Evolutionary conservation across 2,888 invertebrate genomes (phyloP).

Genomic region (Chymomyza fuscimana): DNA sequence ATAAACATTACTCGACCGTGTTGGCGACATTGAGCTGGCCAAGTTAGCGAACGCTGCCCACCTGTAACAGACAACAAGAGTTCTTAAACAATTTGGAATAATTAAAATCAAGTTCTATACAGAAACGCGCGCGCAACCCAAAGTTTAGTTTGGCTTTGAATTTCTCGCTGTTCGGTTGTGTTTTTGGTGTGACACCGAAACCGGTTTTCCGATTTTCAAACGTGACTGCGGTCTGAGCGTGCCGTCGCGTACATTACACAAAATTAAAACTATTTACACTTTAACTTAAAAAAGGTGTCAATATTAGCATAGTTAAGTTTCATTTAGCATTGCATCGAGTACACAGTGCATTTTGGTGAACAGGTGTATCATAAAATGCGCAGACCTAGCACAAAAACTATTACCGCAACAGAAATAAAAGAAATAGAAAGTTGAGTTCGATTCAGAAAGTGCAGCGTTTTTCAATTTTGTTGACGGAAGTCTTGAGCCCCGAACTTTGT

Average conservation of each 20-base stretch:
- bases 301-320: conserved; percentile 42
- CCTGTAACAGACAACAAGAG: not conserved
- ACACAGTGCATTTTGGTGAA: not conserved
- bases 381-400: conserved; percentile 17
- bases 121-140: conserved; percentile 36
- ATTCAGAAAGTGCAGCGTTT: conserved; percentile 27
- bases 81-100: not conserved
- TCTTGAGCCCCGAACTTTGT: conserved; percentile 39
- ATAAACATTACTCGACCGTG: not conserved
- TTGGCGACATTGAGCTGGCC: not conserved
- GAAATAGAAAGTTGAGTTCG: conserved; percentile 64
- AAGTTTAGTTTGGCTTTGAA: conserved; percentile 60
- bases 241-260: not conserved
- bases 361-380: conserved; percentile 27
- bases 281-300: conserved; percentile 43
- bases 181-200: conserved; percentile 27
- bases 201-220: conserved; percentile 49
- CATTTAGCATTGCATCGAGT: not conserved
- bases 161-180: conserved; percentile 62
- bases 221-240: conserved; percentile 34
- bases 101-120: not conserved
- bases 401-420: conserved; percentile 32
- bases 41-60: not conserved
- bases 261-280: conserved; percentile 44
- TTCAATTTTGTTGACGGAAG: conserved; percentile 63